phyloP scores from a whole-genome alignment of 2,888 invertebrate genomes.

The Subacronicta megacephala region DNA sequence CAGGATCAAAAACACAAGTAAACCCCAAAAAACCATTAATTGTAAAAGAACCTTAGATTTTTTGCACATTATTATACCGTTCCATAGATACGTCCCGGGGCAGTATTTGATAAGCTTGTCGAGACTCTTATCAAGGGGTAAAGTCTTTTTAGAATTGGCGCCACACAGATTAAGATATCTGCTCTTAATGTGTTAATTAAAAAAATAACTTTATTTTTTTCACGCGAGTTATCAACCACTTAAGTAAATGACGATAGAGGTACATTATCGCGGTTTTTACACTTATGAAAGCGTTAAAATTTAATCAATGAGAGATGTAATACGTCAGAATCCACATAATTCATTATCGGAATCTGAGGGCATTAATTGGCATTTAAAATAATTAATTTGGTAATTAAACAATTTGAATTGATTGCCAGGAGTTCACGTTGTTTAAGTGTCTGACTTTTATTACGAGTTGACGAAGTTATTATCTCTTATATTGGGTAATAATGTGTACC shows the following conservation, averaged over 20 bases:
- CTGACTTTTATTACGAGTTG: slow-evolving; percentile 41
- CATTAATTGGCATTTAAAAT: slow-evolving; percentile 56
- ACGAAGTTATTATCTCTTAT: slow-evolving; percentile 45
- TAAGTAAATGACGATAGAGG: slow-evolving; percentile 75
- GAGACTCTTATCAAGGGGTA: slow-evolving; percentile 82
- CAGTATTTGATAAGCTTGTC: slow-evolving; percentile 81
- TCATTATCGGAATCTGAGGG: slow-evolving; percentile 48
- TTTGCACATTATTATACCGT: slow-evolving; percentile 80
- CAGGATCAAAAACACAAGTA: slow-evolving; percentile 61
- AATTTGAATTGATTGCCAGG: slow-evolving; percentile 41
- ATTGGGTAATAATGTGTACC: slow-evolving; percentile 41
- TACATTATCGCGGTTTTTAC: slow-evolving; percentile 82
- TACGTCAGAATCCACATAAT: slow-evolving; percentile 55
- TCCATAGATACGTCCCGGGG: slow-evolving; percentile 74
- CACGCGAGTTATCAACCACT: slow-evolving; percentile 81
- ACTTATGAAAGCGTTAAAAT: slow-evolving; percentile 78
- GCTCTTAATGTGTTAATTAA: slow-evolving; percentile 87
- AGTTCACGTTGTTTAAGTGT: slow-evolving; percentile 31
- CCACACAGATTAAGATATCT: slow-evolving; percentile 87
- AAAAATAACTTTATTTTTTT: slow-evolving; percentile 79
- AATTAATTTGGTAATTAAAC: slow-evolving; percentile 47
- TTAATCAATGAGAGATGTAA: slow-evolving; percentile 65
- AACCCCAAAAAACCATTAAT: slow-evolving; percentile 71
- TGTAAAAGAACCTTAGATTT: slow-evolving; percentile 73
- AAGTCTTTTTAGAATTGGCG: slow-evolving; percentile 86